Percentiles rank a stretch among this genome's conserved stretches.
These are phyloP conservation scores for Thryonomys swinderianus DNA, from an alignment of 2,113 vertebrate genomes.

Conservation along the genomic window DNA sequence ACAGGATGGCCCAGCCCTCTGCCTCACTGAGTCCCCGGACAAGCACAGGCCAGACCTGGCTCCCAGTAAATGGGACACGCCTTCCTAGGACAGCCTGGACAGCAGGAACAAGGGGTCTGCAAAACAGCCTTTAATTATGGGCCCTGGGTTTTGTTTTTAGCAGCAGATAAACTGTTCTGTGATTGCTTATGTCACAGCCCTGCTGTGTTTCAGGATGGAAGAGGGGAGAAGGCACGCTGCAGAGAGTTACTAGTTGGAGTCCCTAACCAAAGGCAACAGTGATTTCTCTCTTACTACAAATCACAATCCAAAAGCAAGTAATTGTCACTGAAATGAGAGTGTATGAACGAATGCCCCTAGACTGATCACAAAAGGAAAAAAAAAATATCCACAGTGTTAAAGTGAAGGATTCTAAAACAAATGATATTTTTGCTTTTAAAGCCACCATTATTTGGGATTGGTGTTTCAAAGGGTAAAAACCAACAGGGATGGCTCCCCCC, in stretches of 20 bases:
- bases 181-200: slow-evolving; percentile 10
- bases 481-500: neutral
- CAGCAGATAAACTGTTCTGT: slow-evolving; percentile 52
- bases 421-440: neutral
- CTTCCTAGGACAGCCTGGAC: neutral
- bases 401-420: slow-evolving; percentile 20
- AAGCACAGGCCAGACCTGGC: neutral
- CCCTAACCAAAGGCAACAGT: slow-evolving; percentile 75
- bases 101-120: neutral
- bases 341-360: neutral
- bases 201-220: neutral
- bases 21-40: neutral
- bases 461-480: slow-evolving; percentile 4
- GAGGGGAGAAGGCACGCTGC: slow-evolving; percentile 70
- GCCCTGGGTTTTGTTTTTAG: neutral
- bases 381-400: neutral
- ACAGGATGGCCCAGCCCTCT: neutral
- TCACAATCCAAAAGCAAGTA: neutral
- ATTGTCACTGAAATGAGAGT: neutral
- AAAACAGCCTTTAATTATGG: slow-evolving; percentile 7
- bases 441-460: neutral
- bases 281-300: slow-evolving; percentile 47
- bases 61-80: neutral
- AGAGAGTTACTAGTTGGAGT: slow-evolving; percentile 37
- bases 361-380: neutral